phyloP scores from a whole-genome alignment of 2,888 invertebrate species.

The Argyresthia albistria region DNA sequence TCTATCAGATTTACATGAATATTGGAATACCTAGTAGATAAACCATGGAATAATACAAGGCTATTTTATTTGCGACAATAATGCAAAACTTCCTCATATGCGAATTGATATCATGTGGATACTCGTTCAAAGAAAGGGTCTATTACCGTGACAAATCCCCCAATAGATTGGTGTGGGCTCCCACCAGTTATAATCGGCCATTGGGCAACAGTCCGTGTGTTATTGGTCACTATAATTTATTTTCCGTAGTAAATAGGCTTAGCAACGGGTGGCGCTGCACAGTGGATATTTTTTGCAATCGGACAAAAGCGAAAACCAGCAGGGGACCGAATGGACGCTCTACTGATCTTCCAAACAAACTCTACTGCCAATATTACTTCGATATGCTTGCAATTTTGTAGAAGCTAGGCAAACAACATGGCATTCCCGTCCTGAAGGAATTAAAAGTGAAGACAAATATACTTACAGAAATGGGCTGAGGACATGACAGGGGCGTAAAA shows the following conservation, averaged over 20 bases:
- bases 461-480: constrained; percentile 5
- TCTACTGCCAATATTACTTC: neutral
- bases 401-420: too few relatives aligned
- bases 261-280: constrained; percentile 42
- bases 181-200: neutral
- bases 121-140: neutral
- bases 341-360: neutral
- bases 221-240: constrained; percentile 53
- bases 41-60: too few relatives aligned
- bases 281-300: constrained; percentile 37
- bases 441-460: constrained; percentile 9
- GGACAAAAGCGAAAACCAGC: constrained; percentile 2
- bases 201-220: constrained; percentile 17
- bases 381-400: too few relatives aligned
- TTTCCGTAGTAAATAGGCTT: constrained; percentile 60
- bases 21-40: too few relatives aligned
- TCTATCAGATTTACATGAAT: too few relatives aligned
- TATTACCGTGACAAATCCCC: constrained; percentile 30
- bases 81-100: too few relatives aligned
- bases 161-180: constrained; percentile 17
- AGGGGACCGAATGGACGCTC: neutral
- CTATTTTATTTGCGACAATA: too few relatives aligned
- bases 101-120: too few relatives aligned
- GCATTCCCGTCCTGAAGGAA: constrained; percentile 1
- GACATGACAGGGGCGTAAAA: constrained; percentile 34